These are phyloP conservation scores for Eupithecia dodoneata DNA, from an alignment of 2,888 invertebrate species.

Conservation along the genomic window DNA sequence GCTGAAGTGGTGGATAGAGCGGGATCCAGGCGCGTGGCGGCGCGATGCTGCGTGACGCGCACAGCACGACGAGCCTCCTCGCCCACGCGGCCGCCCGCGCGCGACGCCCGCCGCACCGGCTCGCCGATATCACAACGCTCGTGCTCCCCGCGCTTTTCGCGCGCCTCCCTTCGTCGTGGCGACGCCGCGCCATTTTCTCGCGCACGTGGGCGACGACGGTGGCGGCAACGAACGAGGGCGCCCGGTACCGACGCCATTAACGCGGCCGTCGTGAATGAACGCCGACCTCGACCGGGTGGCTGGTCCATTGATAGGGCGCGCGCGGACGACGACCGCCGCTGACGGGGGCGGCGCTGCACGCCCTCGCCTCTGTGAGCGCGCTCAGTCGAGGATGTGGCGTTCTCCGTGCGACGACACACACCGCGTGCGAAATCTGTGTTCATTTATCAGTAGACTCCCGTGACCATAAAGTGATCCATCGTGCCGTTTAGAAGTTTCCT, in stretches of 20 bases:
- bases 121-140: slow-evolving; percentile 71
- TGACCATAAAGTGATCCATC: slow-evolving; percentile 61
- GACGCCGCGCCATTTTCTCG: slow-evolving; percentile 83
- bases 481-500: slow-evolving; percentile 66
- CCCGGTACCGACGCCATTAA: slow-evolving; percentile 78
- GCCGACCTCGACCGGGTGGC: slow-evolving; percentile 79
- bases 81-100: slow-evolving; percentile 67
- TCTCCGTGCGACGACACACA: slow-evolving; percentile 76
- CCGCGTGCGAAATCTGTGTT: slow-evolving; percentile 80
- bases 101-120: slow-evolving; percentile 61
- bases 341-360: slow-evolving; percentile 79
- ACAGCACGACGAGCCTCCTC: slow-evolving; percentile 73
- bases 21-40: slow-evolving; percentile 39
- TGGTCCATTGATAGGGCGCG: slow-evolving; percentile 79
- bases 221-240: slow-evolving; percentile 68
- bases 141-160: slow-evolving; percentile 80
- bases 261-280: slow-evolving; percentile 81
- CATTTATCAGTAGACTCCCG: slow-evolving; percentile 78
- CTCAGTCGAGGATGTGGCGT: slow-evolving; percentile 85
- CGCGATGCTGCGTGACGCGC: slow-evolving; percentile 53
- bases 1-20: slow-evolving; percentile 47
- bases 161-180: slow-evolving; percentile 78
- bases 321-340: slow-evolving; percentile 75
- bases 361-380: slow-evolving; percentile 78
- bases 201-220: slow-evolving; percentile 81